Base-by-base conservation (phyloP, 2,888 invertebrate genomes). In the Panzeria rudis region DNA sequence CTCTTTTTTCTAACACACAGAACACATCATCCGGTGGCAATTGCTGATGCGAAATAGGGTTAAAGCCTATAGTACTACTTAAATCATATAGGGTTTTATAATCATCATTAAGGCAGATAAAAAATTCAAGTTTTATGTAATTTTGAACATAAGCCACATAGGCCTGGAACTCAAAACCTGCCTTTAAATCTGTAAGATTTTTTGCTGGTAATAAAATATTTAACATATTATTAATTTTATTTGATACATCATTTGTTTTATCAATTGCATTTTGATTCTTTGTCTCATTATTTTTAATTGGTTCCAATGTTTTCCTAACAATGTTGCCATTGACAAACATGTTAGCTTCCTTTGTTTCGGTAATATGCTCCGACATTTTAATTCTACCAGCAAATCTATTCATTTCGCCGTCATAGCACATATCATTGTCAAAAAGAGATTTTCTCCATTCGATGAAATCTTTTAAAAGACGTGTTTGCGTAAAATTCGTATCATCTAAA, bases 371-470 rank as follows among this genome's bases (percentile, higher is more conserved):
- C 17, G 17, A 9, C 20, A 66, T 35, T 66, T 71, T 61, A 29
- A 59, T 47, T n/a, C 41, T 62, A 25, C 25, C 54, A 64, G n/a
- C n/a, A 38, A 25, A 20, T 3, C 41, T 1, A 3, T 13, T 54
- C 9, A 32, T 29, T 61, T 69, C 52, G 0, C 17, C 15, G 17
- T 76, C 50, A 15, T 20, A 13, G 5, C 0, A 3, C 4, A 20
- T n/a, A 56, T 25, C 52, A 5, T 15, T 29, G 11, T 71, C 56
- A 50, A 76, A 50, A 35, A n/a, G 9, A 25, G 17, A 20, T 20
- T 75, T 50, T 44, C 41, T 86, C 86, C 86, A 86, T 61, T 86
- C 83, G 25, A 87, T 29, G 8, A 84, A 86, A 32, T 87, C 85
- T 15, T 86, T 78, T 9, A 81, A 23, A n/a, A 83, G n/a, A 9